Conservation (phyloP, 2,888 invertebrate species). For the Ochropleura leucogaster region DNA sequence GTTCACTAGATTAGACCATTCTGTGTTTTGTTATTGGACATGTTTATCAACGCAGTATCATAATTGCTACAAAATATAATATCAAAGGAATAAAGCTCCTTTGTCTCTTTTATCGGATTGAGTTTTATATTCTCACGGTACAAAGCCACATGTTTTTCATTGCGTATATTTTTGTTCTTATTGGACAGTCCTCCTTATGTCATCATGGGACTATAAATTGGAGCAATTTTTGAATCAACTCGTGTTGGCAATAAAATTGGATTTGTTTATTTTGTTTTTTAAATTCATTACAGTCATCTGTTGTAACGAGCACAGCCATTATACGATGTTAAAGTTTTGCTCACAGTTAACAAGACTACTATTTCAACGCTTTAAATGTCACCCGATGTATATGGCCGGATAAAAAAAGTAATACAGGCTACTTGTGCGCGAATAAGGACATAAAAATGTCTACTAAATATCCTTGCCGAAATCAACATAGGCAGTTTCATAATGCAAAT, state of each 20-base stretch:
- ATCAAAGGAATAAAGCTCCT: conserved; percentile 70
- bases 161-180: conserved; percentile 84
- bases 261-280: conserved; percentile 84
- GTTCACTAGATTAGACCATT: conserved; percentile 15
- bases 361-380: conserved; percentile 50
- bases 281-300: conserved; percentile 68
- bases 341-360: conserved; percentile 42
- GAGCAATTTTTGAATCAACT: conserved; percentile 84
- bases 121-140: conserved; percentile 87
- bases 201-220: conserved; percentile 85
- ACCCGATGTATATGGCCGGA: conserved; percentile 37
- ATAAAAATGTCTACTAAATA: conserved; percentile 66
- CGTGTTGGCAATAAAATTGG: conserved; percentile 83
- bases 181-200: conserved; percentile 76
- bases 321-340: conserved; percentile 44
- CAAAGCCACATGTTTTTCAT: conserved; percentile 86
- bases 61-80: conserved; percentile 61
- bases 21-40: conserved; percentile 31
- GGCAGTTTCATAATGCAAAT: conserved; percentile 68
- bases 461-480: conserved; percentile 62
- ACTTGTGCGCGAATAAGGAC: conserved; percentile 47
- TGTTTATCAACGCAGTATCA: conserved; percentile 33
- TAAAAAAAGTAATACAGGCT: conserved; percentile 43
- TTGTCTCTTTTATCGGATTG: conserved; percentile 81
- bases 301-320: conserved; percentile 57